These are phyloP conservation scores for Saccostrea echinata DNA, from an alignment of 1,140 invertebrate genomes.

Conservation along the genomic window DNA sequence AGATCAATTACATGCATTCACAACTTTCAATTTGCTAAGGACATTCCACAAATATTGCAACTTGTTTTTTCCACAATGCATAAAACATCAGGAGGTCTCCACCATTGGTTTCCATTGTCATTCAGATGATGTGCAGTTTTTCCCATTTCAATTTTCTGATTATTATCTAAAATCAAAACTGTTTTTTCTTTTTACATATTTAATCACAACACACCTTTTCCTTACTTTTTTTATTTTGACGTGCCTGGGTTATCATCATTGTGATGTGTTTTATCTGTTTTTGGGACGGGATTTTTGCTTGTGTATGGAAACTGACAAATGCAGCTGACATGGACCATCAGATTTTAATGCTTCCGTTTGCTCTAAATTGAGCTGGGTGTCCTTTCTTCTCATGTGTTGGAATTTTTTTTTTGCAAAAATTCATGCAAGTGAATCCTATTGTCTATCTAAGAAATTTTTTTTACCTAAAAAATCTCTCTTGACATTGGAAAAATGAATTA, in stretches of 20 bases:
- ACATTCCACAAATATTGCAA: slow-evolving; percentile 48
- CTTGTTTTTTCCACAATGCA: slow-evolving; percentile 46
- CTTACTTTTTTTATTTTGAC: slow-evolving; percentile 12
- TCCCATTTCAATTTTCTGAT: background rate
- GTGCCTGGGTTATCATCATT: background rate
- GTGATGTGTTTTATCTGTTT: slow-evolving; percentile 24
- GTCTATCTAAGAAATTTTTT: slow-evolving; percentile 13
- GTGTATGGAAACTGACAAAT: slow-evolving; percentile 24
- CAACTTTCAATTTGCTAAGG: slow-evolving; percentile 53
- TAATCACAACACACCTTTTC: slow-evolving; percentile 9
- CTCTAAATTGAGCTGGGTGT: slow-evolving; percentile 22
- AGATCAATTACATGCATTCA: slow-evolving; percentile 45
- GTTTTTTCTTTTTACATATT: slow-evolving; percentile 3
- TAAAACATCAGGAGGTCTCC: slow-evolving; percentile 26
- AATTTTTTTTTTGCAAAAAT: background rate
- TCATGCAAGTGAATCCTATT: slow-evolving; percentile 29
- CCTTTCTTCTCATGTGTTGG: slow-evolving; percentile 13
- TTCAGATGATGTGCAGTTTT: background rate
- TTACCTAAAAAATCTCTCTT: background rate
- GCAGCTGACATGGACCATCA: slow-evolving; percentile 1
- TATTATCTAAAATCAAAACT: background rate
- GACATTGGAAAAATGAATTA: slow-evolving; percentile 34
- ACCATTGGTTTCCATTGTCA: background rate
- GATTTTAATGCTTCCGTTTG: background rate
- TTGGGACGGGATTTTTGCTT: slow-evolving; percentile 5